phyloP scores from a whole-genome alignment of 2,797 vertebrate genomes.

The Meda fulgida region DNA sequence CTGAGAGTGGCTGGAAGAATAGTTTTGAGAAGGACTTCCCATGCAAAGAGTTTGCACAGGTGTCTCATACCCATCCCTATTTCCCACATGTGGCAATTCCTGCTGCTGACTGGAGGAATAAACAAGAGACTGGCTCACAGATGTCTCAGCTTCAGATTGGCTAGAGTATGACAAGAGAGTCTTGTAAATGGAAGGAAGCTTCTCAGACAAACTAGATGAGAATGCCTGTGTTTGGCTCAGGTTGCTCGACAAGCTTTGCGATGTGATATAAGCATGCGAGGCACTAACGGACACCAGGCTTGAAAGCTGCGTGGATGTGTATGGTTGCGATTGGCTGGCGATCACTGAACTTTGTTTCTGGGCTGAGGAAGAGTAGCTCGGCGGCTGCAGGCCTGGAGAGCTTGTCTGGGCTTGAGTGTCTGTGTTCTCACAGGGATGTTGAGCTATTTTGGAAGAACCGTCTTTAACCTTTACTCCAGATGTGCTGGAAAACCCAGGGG shows the following conservation, averaged over 20 bases:
- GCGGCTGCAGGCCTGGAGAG: constrained; percentile 82
- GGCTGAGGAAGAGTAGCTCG: constrained; percentile 87
- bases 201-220: constrained; percentile 85
- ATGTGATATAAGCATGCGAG: constrained; percentile 87
- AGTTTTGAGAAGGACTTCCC: constrained; percentile 88
- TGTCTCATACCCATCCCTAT: constrained; percentile 83
- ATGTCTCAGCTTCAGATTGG: constrained; percentile 84
- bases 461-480: constrained; percentile 85
- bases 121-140: constrained; percentile 86
- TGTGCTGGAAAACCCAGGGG: constrained; percentile 82
- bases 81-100: constrained; percentile 82
- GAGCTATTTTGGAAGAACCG: constrained; percentile 83
- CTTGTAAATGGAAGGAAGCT: constrained; percentile 91
- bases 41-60: constrained; percentile 88
- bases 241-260: constrained; percentile 79
- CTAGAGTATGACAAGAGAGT: constrained; percentile 86
- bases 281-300: constrained; percentile 89
- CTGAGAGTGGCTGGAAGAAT: constrained; percentile 91
- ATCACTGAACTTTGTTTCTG: constrained; percentile 93
- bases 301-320: constrained; percentile 88
- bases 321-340: constrained; percentile 89
- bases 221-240: constrained; percentile 88
- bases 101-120: constrained; percentile 87
- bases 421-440: constrained; percentile 78
- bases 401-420: constrained; percentile 79